Conservation (phyloP, 2,113 vertebrate genomes). For the Melanocharis versteri region DNA sequence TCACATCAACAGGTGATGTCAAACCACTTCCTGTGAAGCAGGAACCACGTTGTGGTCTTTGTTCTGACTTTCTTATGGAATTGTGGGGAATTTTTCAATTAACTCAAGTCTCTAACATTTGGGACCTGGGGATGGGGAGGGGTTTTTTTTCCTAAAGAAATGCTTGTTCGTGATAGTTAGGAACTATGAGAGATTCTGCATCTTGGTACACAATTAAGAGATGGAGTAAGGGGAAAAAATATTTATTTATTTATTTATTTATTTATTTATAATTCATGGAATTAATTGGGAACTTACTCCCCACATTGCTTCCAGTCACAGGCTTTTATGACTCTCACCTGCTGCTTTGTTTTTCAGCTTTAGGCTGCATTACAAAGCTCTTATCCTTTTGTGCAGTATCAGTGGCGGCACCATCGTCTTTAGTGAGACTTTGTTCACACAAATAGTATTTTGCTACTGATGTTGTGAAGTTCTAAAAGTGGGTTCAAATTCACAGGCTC, state of each 20-base stretch:
- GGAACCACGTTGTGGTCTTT: accelerated
- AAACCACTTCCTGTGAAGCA: background rate
- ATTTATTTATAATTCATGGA: background rate
- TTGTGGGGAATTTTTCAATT: background rate
- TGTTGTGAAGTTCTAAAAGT: background rate
- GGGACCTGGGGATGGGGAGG: background rate
- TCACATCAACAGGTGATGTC: background rate
- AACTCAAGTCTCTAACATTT: background rate
- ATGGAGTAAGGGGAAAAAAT: background rate
- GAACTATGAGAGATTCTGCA: background rate
- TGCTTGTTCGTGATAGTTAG: background rate
- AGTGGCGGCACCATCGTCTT: background rate
- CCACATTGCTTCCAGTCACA: background rate
- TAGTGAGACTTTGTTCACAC: background rate
- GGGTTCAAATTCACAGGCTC: background rate
- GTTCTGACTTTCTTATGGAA: background rate
- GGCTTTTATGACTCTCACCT: background rate
- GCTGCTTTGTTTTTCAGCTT: background rate
- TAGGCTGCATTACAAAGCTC: background rate
- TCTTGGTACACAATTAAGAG: background rate
- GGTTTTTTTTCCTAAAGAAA: background rate
- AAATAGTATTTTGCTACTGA: background rate
- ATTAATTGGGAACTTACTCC: background rate
- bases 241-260: background rate
- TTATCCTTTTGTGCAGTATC: background rate